phyloP scores from a whole-genome alignment of 2,797 vertebrate species.

The Cossypha polioptera region DNA sequence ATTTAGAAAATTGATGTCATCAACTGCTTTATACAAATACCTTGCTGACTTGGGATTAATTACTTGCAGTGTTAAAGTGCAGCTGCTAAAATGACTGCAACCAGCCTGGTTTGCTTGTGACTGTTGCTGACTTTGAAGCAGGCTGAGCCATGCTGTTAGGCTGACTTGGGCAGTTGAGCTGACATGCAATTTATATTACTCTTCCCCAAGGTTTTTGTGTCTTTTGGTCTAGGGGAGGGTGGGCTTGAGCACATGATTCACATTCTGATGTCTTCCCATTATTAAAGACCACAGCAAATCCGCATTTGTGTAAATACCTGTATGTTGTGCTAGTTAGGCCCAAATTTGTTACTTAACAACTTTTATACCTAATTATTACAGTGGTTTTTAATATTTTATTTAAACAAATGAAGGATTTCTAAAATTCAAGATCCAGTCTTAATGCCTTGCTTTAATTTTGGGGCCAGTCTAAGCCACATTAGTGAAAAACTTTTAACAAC shows the following conservation, averaged over 20 bases:
- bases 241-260: neutral
- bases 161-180: neutral
- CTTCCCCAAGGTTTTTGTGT: neutral
- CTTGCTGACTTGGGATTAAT: neutral
- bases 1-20: neutral
- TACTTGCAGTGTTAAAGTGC: neutral
- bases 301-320: constrained; percentile 24
- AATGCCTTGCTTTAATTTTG: neutral
- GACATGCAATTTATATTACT: neutral
- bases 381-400: constrained; percentile 32
- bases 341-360: neutral
- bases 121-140: neutral
- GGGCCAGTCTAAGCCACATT: neutral
- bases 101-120: neutral
- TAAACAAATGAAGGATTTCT: constrained; percentile 3
- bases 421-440: neutral
- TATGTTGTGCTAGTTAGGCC: neutral
- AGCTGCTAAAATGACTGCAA: neutral
- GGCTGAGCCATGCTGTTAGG: neutral
- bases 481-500: neutral
- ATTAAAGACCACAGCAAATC: neutral
- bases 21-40: neutral
- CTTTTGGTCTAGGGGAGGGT: neutral
- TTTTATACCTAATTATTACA: constrained; percentile 15
- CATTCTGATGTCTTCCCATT: neutral